A percentile compares a stretch with the other conserved stretches of the same genome.
Conservation (phyloP, 2,113 vertebrate genomes). For the Plecotus auritus region DNA sequence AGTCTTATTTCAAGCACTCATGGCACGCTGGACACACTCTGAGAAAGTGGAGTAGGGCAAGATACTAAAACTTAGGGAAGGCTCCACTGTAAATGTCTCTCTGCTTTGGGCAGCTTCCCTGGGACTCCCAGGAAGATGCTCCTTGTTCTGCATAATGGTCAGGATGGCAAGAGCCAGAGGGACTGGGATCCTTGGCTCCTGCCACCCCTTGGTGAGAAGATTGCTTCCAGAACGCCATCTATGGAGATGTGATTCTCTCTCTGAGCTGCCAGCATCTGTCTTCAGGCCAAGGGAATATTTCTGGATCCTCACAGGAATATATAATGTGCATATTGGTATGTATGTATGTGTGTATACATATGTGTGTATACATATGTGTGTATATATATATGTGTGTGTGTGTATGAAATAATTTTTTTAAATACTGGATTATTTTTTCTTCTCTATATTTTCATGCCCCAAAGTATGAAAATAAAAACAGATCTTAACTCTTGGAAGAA, state of each 20-base stretch:
- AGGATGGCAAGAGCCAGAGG: neutral
- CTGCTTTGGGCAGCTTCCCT: neutral
- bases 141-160: neutral
- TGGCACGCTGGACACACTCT: neutral
- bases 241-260: neutral
- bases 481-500: slow-evolving; percentile 46
- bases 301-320: slow-evolving; percentile 46
- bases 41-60: neutral
- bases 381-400: neutral
- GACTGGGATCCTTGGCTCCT: neutral
- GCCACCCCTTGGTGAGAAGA: neutral
- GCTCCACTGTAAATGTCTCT: neutral
- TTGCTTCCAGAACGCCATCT: neutral
- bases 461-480: slow-evolving; percentile 57
- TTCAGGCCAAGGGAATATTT: slow-evolving; percentile 49
- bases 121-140: neutral
- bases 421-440: slow-evolving; percentile 42
- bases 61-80: neutral
- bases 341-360: slow-evolving; percentile 10
- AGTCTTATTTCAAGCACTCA: neutral
- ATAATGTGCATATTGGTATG: slow-evolving; percentile 39
- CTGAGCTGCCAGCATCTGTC: slow-evolving; percentile 3
- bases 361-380: slow-evolving; percentile 6
- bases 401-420: neutral
- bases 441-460: slow-evolving; percentile 28